Base-by-base conservation (phyloP, 1,140 invertebrate species). In the Drosophila setifemur region DNA sequence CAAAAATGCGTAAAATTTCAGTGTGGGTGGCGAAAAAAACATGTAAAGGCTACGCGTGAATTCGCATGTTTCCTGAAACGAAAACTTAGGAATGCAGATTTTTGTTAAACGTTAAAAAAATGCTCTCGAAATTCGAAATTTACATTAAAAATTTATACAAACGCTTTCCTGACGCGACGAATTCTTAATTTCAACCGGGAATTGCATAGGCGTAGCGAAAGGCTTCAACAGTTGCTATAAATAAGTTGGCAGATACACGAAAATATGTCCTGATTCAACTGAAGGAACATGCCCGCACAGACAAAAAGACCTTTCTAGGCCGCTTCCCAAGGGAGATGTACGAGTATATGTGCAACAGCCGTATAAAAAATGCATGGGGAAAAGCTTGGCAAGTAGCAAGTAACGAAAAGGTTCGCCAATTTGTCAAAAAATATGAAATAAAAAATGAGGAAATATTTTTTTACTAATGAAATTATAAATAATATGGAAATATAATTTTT, bases 181-280 rank as follows among this genome's bases (percentile, higher is more conserved):
- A 71, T 31, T 70, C 52, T 60, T 60, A 45, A 60, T 60, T 70
- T 60, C 39, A 25, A 40, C 50, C 18, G 54, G 21, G 33, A 70
- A 50, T 71, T 43, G 47, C 39, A 33, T 28, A 25, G n/a, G 42
- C 7, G 11, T 28, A 16, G 12, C 12, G 7, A 44, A 52, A 21
- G 37, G 23, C 18, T 28, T 63, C 21, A 11, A 26, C 39, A 43
- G 14, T 18, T 8, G 52, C 9, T 6, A 28, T 45, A 60, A 33
- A 60, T 63, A 44, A 35, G 11, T 25, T 23, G 14, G 6, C 7
- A 4, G 8, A 45, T 6, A n/a, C 16, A 33, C 52, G 7, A 25
- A 14, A 18, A 23, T 9, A 16, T 3, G 28, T n/a, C 37, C 16
- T 11, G 1, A 42, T 8, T 55, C n/a, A 14, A 3, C 4, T n/a